Base-by-base conservation (phyloP, 2,113 vertebrate genomes). In the Leptobrachium ailaonicum region DNA sequence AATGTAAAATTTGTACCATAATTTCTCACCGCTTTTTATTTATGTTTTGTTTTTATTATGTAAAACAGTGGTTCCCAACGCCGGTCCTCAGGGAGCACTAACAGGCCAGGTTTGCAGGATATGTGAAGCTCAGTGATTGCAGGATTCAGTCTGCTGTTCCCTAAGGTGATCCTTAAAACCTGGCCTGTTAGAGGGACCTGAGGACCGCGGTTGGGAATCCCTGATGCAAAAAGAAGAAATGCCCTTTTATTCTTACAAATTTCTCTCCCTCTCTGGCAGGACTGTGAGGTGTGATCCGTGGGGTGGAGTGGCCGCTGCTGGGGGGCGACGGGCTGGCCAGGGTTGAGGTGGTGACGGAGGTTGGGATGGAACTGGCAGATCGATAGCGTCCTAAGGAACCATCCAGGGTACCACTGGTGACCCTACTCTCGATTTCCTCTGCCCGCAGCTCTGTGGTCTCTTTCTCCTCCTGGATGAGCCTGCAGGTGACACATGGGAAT, bases 401-500 rank as follows among this genome's bases (percentile, higher is more conserved):
- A 68, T 97, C 96, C 82, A 97, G 82, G 11, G 93, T 92, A 3
- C 95, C 93, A 60, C 94, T 93, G 82, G 95, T 95, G 82, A 97
- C 96, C 9, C 95, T 89, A 83, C 93, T 96, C 87, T 97, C 95
- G 6, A 97, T 94, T 87, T 97, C 95, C 81, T 97, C 95, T 0
- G 96, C 95, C 10, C 95, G 90, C 75, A 96, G 82, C 85, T 97
- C 96, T 0, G 95, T 97, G 50, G 94, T 96, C 89, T 97, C 95
- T 86, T 97, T 97, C 90, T 97, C 96, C 85, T 97, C 96, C 85
- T 96, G 96, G 86, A 97, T 97, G 76, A 97, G 83, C 86, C 96
- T 97, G 85, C 68, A 44, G 41, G 6, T 32, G 20, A 32, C 20
- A 32, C 20, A 32, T 32, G 20, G 20, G 20, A 32, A 32, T 32